Base-by-base conservation (phyloP, 1,140 invertebrate species). In the Hylaeus volcanicus region DNA sequence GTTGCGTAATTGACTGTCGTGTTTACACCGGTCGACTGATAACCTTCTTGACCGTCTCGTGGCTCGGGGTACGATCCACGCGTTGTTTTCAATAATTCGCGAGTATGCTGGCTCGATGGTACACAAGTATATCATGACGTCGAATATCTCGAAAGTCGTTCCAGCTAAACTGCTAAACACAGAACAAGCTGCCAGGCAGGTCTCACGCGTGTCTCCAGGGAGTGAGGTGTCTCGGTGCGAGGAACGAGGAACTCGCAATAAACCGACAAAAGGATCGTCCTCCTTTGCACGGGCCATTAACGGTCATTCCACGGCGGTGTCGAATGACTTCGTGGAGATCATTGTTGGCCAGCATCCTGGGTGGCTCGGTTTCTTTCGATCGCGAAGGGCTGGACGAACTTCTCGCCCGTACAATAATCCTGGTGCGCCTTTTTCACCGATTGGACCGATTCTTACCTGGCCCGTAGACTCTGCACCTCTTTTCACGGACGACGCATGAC, bases 281-380 rank as follows among this genome's bases (percentile, higher is more conserved):
- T 73, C 51, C 72, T 48, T 61, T 60, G 55, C 71, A 79, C 70
- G 53, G 70, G 41, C 82, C 76, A 80, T 84, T 84, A 80, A 80
- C 48, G 39, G 15, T 65, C 51, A 70, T 85, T 79, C 71, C 68
- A 58, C 51, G 64, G 58, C 15, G 45, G 71, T 76, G 61, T 53
- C n/a, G 53, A 39, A 79, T 85, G 60, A 84, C 82, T 81, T 60
- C 37, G 66, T 65, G 56, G 41, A 68, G 82, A 85, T 85, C 74
- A 85, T 85, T 75, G 78, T 85, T 81, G 71, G 60, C 61, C 58
- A 72, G 51, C 77, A 81, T 75, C 82, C 55, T 85, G 83, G 83
- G 83, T 85, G 83, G 83, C 41, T 74, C 61, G 39, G 71, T 84
- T 83, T 55, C 66, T 45, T 48, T 26, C 39, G 51, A 43, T 55